Conservation (phyloP, 2,888 invertebrate genomes). For the Harpalus rufipes region DNA sequence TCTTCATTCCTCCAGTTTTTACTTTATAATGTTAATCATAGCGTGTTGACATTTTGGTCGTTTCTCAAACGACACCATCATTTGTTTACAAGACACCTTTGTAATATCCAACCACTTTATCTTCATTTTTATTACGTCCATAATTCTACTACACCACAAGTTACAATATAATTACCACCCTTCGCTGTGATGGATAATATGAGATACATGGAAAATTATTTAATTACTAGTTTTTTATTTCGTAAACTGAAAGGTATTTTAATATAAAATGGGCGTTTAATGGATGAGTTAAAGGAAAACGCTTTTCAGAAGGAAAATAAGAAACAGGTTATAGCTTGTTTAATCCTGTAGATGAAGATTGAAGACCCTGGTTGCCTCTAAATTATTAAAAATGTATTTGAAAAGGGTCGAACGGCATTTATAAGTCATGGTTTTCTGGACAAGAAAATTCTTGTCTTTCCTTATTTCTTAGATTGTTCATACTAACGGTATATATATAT, state of each 20-base stretch:
- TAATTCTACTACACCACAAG: not conserved
- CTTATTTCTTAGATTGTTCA: no score
- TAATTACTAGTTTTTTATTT: constrained; percentile 8
- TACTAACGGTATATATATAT: no score
- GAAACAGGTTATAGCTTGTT: no score
- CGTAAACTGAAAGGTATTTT: not conserved
- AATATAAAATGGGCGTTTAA: no score
- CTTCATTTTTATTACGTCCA: constrained; percentile 3
- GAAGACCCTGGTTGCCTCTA: no score
- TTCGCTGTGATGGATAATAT: not conserved
- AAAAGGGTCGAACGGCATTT: no score
- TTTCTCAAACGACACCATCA: not conserved
- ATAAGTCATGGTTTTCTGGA: not conserved
- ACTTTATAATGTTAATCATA: not conserved
- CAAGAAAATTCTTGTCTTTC: no score
- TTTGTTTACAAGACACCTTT: constrained; percentile 8
- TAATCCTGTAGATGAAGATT: no score
- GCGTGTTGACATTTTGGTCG: not conserved
- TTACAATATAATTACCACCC: not conserved
- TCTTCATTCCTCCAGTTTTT: not conserved
- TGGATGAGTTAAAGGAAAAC: no score
- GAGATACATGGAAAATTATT: not conserved
- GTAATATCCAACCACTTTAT: not conserved
- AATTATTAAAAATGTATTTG: no score
- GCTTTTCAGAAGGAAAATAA: no score